A percentile compares a stretch with the other conserved stretches of the same genome.
These are phyloP conservation scores for Hoplodrina ambigua DNA, from an alignment of 2,888 invertebrate species.

Conservation along the genomic window DNA sequence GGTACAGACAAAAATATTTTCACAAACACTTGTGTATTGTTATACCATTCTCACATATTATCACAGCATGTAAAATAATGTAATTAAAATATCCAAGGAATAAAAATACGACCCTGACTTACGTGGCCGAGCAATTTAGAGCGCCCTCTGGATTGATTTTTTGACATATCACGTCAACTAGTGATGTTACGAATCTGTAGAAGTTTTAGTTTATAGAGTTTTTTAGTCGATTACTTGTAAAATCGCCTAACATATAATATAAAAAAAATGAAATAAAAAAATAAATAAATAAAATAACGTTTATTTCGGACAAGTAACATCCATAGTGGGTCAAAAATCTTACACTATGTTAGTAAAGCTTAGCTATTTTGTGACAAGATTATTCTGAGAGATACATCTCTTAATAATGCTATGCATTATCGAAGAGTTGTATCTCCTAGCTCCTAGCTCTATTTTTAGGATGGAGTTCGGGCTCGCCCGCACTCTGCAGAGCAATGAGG, in stretches of 20 bases:
- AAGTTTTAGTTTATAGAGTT: neutral
- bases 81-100: slow-evolving; percentile 82
- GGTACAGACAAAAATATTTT: slow-evolving; percentile 76
- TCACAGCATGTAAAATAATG: slow-evolving; percentile 78
- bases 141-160: slow-evolving; percentile 88
- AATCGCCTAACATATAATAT: neutral
- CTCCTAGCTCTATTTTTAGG: too few relatives aligned
- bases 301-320: too few relatives aligned
- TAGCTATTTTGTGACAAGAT: too few relatives aligned
- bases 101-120: slow-evolving; percentile 89
- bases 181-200: slow-evolving; percentile 29
- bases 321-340: too few relatives aligned
- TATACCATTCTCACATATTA: slow-evolving; percentile 86
- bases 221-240: slow-evolving; percentile 21
- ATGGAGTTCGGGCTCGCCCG: too few relatives aligned
- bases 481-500: too few relatives aligned
- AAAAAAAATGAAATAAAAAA: too few relatives aligned
- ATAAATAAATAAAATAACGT: too few relatives aligned
- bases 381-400: too few relatives aligned
- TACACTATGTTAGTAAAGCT: too few relatives aligned
- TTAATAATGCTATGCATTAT: too few relatives aligned
- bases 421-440: too few relatives aligned
- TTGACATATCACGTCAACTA: slow-evolving; percentile 80
- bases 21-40: slow-evolving; percentile 75
- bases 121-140: slow-evolving; percentile 88